A percentile compares a stretch with the other conserved stretches of the same genome.
Evolutionary conservation across 1,140 invertebrate genomes (phyloP).

Genomic region (Eumeta japonica): DNA sequence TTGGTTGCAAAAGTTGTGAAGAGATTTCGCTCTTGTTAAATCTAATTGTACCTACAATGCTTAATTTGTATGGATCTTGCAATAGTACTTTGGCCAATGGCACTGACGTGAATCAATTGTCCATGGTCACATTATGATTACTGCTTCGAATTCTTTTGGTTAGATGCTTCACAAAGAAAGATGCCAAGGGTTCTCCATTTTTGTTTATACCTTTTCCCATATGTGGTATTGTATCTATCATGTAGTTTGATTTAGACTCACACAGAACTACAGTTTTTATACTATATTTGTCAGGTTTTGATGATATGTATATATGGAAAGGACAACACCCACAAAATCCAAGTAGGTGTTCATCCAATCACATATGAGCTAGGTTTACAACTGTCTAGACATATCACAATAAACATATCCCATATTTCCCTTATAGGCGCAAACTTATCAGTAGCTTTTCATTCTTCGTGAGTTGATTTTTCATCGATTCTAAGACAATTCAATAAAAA

Average conservation of each 20-base stretch:
- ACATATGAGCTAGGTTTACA: conserved; percentile 15
- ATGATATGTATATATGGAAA: too few species aligned
- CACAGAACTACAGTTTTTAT: too few species aligned
- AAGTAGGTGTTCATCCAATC: conserved; percentile 32
- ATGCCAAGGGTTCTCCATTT: conserved; percentile 13
- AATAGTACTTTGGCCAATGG: conserved; percentile 19
- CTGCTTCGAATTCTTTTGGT: conserved; percentile 20
- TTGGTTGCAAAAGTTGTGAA: conserved; percentile 5
- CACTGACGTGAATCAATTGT: conserved; percentile 44
- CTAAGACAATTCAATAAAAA: conserved; percentile 29
- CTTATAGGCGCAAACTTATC: conserved; percentile 32
- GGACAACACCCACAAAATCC: conserved; percentile 25
- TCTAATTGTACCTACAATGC: conserved; percentile 22
- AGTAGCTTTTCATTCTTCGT: conserved; percentile 12
- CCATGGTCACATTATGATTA: conserved; percentile 35
- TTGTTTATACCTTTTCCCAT: conserved; percentile 21
- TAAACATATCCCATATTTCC: conserved; percentile 32
- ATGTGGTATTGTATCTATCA: conserved; percentile 27
- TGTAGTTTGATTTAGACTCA: too few species aligned
- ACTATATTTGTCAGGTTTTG: too few species aligned
- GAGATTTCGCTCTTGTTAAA: background rate
- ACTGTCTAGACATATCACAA: conserved; percentile 14
- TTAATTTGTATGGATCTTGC: conserved; percentile 23
- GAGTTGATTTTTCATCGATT: conserved; percentile 25
- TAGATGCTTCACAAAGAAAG: conserved; percentile 18